Conservation (phyloP, 2,888 invertebrate genomes). For the Alloscopus bannaensis region DNA sequence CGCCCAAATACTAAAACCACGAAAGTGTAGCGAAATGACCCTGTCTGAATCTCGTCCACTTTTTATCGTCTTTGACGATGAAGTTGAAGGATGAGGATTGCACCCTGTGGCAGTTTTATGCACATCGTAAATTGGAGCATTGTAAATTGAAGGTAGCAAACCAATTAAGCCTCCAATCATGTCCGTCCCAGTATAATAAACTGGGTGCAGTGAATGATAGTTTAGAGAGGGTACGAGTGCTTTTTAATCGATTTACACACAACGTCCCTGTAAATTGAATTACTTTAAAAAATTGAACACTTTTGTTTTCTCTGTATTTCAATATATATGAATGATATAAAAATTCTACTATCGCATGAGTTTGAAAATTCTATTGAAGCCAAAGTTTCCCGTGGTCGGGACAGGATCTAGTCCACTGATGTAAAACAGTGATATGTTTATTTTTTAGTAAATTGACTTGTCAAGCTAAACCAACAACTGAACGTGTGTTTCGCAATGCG, state of each 20-base stretch:
- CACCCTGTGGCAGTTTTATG: conserved; percentile 45
- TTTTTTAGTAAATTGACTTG: conserved; percentile 41
- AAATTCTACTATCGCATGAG: no score
- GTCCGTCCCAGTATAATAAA: conserved; percentile 1
- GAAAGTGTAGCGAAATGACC: conserved; percentile 47
- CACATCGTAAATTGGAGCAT: background rate
- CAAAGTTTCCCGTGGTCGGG: no score
- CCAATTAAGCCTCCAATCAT: conserved; percentile 14
- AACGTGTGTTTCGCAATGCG: conserved; percentile 18
- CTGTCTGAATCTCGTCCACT: conserved; percentile 24
- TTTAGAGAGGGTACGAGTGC: conserved; percentile 46
- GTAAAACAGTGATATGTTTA: conserved; percentile 25
- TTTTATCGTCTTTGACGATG: no score
- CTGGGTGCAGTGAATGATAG: background rate
- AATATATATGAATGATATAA: no score
- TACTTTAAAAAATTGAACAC: no score
- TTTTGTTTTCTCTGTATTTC: no score
- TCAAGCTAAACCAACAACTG: conserved; percentile 21
- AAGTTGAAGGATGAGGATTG: conserved; percentile 46
- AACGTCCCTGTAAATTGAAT: no score
- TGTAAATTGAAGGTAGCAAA: conserved; percentile 31
- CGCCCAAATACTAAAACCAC: conserved; percentile 3
- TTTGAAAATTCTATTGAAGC: no score
- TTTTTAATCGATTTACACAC: conserved; percentile 16
- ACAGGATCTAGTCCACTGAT: no score